Conservation (phyloP, 2,888 invertebrate species). For the Amphipyra berbera region DNA sequence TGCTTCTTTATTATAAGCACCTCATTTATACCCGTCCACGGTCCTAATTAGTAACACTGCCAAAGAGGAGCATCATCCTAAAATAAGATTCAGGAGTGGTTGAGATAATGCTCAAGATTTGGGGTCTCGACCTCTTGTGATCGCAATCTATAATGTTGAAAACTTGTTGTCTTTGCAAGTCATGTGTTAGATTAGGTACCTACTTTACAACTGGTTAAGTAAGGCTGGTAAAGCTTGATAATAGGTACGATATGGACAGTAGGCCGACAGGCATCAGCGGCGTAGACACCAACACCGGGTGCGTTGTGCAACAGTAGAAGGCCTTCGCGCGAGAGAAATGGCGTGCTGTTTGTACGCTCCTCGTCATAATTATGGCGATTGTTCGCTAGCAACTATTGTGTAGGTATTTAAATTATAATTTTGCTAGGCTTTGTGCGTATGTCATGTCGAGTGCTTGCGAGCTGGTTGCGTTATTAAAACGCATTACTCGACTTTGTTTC, state of each 20-base stretch:
- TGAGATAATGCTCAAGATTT: constrained; percentile 16
- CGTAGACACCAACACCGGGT: constrained; percentile 67
- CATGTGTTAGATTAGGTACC: not conserved
- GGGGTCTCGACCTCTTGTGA: too few relatives aligned
- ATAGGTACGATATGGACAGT: constrained; percentile 55
- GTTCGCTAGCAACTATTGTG: constrained; percentile 66
- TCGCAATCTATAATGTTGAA: not conserved
- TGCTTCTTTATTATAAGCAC: constrained; percentile 36
- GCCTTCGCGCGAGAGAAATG: constrained; percentile 85
- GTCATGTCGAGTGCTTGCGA: constrained; percentile 43
- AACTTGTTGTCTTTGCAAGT: constrained; percentile 18
- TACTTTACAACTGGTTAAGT: constrained; percentile 18
- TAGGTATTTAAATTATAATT: constrained; percentile 73
- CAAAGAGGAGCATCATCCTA: constrained; percentile 19
- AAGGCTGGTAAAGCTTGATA: constrained; percentile 19
- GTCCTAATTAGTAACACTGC: constrained; percentile 40
- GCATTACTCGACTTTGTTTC: constrained; percentile 44
- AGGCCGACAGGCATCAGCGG: constrained; percentile 55
- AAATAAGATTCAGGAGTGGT: constrained; percentile 19
- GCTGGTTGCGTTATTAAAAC: constrained; percentile 57
- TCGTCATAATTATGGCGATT: constrained; percentile 78
- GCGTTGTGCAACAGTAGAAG: constrained; percentile 83
- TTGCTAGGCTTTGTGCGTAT: constrained; percentile 60
- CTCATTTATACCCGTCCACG: constrained; percentile 44
- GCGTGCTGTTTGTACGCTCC: constrained; percentile 79